A percentile compares a stretch with the other conserved stretches of the same genome.
phyloP scores from a whole-genome alignment of 2,797 vertebrate species.

The Sebastes nivosus region DNA sequence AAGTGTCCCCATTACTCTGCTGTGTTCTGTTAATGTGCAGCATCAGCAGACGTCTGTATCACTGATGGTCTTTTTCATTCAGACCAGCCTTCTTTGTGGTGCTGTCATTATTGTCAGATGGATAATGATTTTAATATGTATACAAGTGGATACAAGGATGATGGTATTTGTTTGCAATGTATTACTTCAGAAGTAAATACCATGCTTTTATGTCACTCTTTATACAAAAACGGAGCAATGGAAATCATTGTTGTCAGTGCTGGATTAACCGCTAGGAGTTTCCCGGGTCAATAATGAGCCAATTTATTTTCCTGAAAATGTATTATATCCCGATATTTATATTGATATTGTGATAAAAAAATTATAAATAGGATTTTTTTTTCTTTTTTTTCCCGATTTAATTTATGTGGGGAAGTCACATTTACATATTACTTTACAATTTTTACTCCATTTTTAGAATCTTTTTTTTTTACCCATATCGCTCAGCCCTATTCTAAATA shows the following conservation, averaged over 20 bases:
- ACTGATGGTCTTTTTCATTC: neutral
- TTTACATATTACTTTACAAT: neutral
- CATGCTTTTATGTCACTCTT: neutral
- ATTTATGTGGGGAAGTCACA: neutral
- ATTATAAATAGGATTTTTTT: neutral
- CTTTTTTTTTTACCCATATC: neutral
- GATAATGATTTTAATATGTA: neutral
- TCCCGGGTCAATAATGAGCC: neutral
- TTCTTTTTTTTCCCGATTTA: rapidly evolving
- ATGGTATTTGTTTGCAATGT: neutral
- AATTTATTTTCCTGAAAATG: neutral
- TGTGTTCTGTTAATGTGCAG: neutral
- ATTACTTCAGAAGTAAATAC: neutral
- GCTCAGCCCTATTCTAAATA: neutral
- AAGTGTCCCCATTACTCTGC: neutral
- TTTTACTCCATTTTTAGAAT: neutral
- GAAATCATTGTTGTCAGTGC: neutral
- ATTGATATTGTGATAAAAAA: neutral
- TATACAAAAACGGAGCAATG: neutral
- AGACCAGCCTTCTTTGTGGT: constrained; percentile 31
- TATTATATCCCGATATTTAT: neutral
- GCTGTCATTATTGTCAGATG: constrained; percentile 6
- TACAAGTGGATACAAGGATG: neutral
- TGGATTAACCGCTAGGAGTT: neutral
- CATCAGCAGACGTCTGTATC: constrained; percentile 38